Percentiles rank a stretch among this genome's conserved stretches.
Conservation (phyloP, 2,797 vertebrate genomes). For the Masticophis lateralis region DNA sequence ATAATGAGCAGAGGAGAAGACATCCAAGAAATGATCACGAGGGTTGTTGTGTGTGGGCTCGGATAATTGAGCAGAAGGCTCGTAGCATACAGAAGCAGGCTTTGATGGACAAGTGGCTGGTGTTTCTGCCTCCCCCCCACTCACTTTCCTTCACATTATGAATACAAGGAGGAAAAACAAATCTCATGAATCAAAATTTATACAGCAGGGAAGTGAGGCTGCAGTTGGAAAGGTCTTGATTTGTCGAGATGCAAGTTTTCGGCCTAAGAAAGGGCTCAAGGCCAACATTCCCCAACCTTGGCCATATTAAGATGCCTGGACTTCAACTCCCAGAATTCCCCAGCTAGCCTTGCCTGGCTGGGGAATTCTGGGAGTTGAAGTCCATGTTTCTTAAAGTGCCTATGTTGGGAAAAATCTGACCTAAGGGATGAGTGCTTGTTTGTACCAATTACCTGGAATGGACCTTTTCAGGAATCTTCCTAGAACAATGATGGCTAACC, state of each 20-base stretch:
- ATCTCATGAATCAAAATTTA: background rate
- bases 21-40: background rate
- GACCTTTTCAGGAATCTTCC: background rate
- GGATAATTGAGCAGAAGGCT: background rate
- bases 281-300: background rate
- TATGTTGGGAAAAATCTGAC: too few relatives aligned
- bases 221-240: background rate
- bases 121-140: background rate
- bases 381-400: background rate
- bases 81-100: background rate
- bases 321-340: background rate
- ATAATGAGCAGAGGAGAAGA: background rate
- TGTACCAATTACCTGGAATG: background rate
- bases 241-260: background rate
- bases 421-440: background rate
- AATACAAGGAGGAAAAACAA: background rate
- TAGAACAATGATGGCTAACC: too few relatives aligned
- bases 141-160: background rate
- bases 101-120: fast-evolving
- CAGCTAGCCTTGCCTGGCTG: background rate
- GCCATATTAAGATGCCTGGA: background rate
- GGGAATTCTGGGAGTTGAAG: background rate
- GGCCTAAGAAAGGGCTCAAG: background rate
- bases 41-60: background rate
- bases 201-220: background rate